A percentile compares a stretch with the other conserved stretches of the same genome.
These are phyloP conservation scores for Diuraphis noxia DNA, from an alignment of 1,140 invertebrate genomes.

Conservation along the genomic window DNA sequence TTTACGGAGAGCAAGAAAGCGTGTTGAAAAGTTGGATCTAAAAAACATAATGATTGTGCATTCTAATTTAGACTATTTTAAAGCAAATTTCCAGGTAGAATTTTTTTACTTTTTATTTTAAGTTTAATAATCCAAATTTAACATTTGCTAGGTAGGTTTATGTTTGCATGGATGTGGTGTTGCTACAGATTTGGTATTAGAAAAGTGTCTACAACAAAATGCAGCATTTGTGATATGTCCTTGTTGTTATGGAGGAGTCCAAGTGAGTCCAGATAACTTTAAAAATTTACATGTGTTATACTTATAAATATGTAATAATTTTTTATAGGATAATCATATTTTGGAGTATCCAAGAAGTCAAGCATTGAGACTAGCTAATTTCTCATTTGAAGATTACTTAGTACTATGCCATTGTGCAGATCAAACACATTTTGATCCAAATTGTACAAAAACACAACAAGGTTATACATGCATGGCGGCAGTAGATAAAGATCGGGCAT, in stretches of 20 bases:
- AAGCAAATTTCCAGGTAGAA: constrained; percentile 65
- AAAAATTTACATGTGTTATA: background rate
- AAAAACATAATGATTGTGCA: constrained; percentile 82
- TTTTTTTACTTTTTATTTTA: constrained; percentile 22
- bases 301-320: background rate
- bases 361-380: constrained; percentile 61
- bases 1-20: constrained; percentile 71
- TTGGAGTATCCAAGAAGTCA: constrained; percentile 73
- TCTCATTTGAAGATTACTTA: constrained; percentile 72
- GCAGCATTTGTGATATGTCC: constrained; percentile 89
- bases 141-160: constrained; percentile 69
- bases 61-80: constrained; percentile 84
- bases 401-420: constrained; percentile 86
- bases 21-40: constrained; percentile 71
- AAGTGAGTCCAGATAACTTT: constrained; percentile 59
- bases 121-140: background rate
- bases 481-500: constrained; percentile 82
- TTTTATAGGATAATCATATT: constrained; percentile 66
- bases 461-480: constrained; percentile 82
- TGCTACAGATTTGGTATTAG: constrained; percentile 88
- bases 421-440: constrained; percentile 74
- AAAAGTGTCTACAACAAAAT: constrained; percentile 74
- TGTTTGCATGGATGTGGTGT: constrained; percentile 93
- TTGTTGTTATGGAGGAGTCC: constrained; percentile 90
- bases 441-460: constrained; percentile 68